Base-by-base conservation (phyloP, 23 tunicate species). In the Halocynthia roretzi region DNA sequence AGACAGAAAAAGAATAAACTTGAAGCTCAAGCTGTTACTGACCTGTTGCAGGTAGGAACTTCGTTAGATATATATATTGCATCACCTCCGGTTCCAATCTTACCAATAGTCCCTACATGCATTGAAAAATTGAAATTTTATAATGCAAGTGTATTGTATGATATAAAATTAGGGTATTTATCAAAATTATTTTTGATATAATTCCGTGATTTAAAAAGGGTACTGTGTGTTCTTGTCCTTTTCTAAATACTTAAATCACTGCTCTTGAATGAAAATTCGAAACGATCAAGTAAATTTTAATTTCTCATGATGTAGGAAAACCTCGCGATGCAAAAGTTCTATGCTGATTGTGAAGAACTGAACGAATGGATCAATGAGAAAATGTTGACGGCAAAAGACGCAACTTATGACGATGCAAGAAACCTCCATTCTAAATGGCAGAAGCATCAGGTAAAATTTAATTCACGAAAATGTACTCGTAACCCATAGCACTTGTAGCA, bases 361-460 rank as follows among this genome's bases (percentile, higher is more conserved):
- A 83, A 77, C 54, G 85, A 89, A 56, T 96, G 99, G 99, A 86
- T 96, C 61, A 85, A 89, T 75, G 96, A 89, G 67, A 96, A 96
- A 70, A 89, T 92, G 91, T 71, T 92, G 81, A 92, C 92, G 6
- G 98, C 98, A 8, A 86, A 82, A 74, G 98, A 92, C 74, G 92
- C 98, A n/a, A 82, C 87, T 12, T 92, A 92, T 61, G 92, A 86
- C 51, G 85, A 92, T 67, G 98, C 98, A 20, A 82, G 98, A 66
- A 92, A 82, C 68, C 68, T 92, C 20, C 98, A 92, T 61, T 82
- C 92, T 9, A 92, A 92, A 69, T 92, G 98, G 98, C 98, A 92
- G 70, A 92, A 92, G 64, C 98, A 92, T 60, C 85, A 92, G 87
- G 98, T 91, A n/a, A 17, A 62, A 14, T 0, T 31, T 0, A 4